Percentiles rank a stretch among this genome's conserved stretches.
Conservation (phyloP, 1,140 invertebrate species). For the Drosophila ananassae region DNA sequence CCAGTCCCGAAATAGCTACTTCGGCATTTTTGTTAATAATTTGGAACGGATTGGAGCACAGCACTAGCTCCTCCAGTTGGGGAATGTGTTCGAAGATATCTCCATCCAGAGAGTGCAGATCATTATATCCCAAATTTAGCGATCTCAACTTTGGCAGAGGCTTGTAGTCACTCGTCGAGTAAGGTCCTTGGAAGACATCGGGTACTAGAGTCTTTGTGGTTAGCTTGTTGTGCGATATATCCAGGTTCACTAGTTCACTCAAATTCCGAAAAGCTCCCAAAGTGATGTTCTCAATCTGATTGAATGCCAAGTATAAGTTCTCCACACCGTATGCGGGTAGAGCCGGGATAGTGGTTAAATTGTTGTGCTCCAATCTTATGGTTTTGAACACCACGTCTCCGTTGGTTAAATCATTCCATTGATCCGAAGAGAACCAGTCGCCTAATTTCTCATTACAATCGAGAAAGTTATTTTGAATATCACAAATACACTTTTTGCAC, state of each 20-base stretch:
- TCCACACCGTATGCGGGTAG: slow-evolving; percentile 84
- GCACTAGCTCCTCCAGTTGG: slow-evolving; percentile 87
- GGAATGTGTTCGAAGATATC: slow-evolving; percentile 90
- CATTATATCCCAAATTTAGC: slow-evolving; percentile 88
- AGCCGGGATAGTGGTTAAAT: slow-evolving; percentile 54
- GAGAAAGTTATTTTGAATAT: slow-evolving; percentile 44
- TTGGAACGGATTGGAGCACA: slow-evolving; percentile 88
- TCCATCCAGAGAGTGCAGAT: slow-evolving; percentile 87
- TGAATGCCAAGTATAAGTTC: slow-evolving; percentile 85
- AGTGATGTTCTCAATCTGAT: slow-evolving; percentile 86
- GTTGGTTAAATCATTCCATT: slow-evolving; percentile 83
- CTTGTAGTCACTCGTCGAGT: slow-evolving; percentile 85
- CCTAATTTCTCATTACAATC: slow-evolving; percentile 75
- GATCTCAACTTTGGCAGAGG: slow-evolving; percentile 87
- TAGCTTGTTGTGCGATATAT: slow-evolving; percentile 89
- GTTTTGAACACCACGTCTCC: slow-evolving; percentile 78
- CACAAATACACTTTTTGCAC: slow-evolving; percentile 77
- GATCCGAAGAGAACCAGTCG: slow-evolving; percentile 63
- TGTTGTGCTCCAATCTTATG: slow-evolving; percentile 72
- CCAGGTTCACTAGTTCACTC: slow-evolving; percentile 86
- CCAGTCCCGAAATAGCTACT: slow-evolving; percentile 87
- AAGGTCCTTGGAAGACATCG: slow-evolving; percentile 88
- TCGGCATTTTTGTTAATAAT: slow-evolving; percentile 86
- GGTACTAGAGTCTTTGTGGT: slow-evolving; percentile 86
- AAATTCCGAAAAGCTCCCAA: slow-evolving; percentile 87